These are phyloP conservation scores for Lepidocyrtoides sp. DNA, from an alignment of 2,888 invertebrate genomes.

Conservation along the genomic window DNA sequence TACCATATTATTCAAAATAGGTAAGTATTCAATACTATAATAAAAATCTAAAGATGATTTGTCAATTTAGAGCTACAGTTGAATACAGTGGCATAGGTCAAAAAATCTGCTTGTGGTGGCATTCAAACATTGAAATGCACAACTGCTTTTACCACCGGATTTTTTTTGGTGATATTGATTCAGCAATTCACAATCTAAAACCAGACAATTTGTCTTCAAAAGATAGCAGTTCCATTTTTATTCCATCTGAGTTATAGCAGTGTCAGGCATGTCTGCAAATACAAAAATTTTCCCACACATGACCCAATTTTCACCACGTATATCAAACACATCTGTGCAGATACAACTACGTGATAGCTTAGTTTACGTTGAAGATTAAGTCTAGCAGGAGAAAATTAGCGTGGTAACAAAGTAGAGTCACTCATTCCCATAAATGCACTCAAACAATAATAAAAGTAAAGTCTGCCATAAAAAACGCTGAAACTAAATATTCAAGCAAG, in stretches of 20 bases:
- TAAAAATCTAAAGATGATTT: too few relatives aligned
- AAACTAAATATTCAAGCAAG: background rate
- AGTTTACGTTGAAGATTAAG: constrained; percentile 10
- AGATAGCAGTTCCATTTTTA: background rate
- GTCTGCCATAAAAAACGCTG: background rate
- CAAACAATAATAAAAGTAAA: background rate
- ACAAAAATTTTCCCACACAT: background rate
- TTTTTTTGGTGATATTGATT: too few relatives aligned
- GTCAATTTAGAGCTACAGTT: too few relatives aligned
- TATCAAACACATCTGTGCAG: background rate
- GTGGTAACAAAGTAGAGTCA: background rate
- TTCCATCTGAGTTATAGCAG: background rate
- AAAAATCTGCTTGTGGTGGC: too few relatives aligned
- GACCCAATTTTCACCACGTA: constrained; percentile 7
- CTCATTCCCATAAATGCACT: constrained; percentile 12
- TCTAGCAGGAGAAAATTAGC: background rate
- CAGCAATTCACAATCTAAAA: too few relatives aligned
- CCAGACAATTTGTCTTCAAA: too few relatives aligned
- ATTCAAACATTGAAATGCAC: too few relatives aligned
- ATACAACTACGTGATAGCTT: too few relatives aligned
- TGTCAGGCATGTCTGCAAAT: background rate
- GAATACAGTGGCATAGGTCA: too few relatives aligned
- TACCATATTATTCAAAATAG: too few relatives aligned
- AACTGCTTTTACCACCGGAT: too few relatives aligned
- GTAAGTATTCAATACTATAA: too few relatives aligned